These are phyloP conservation scores for Acleris literana DNA, from an alignment of 2,888 invertebrate species.

Conservation along the genomic window DNA sequence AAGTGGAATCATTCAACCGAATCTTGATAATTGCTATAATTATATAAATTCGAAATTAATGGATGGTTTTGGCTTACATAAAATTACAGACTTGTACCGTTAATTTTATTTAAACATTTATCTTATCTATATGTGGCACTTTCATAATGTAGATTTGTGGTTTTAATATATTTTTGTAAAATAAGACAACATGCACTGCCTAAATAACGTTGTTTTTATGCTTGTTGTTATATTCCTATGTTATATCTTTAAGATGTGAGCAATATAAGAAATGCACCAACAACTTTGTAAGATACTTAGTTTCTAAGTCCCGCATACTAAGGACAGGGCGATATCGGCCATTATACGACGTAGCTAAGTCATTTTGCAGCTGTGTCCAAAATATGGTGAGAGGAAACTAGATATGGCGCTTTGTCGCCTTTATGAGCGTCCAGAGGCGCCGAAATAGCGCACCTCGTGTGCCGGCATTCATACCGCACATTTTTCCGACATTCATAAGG, in stretches of 20 bases:
- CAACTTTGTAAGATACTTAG: conserved; percentile 15
- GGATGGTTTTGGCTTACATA: not conserved
- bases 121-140: not conserved
- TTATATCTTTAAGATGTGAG: not conserved
- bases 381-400: conserved; percentile 57
- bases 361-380: conserved; percentile 51
- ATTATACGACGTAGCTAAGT: conserved; percentile 29
- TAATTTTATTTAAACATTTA: not conserved
- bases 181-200: too few relatives aligned
- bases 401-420: conserved; percentile 58
- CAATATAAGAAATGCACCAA: conserved; percentile 12
- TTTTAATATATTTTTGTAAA: too few relatives aligned
- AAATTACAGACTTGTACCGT: conserved; percentile 2
- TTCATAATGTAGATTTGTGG: not conserved
- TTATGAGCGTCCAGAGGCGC: conserved; percentile 58
- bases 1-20: conserved; percentile 1
- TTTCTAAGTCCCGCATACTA: conserved; percentile 22
- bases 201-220: not conserved
- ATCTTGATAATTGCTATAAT: conserved; percentile 6
- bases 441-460: conserved; percentile 49
- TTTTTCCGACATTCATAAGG: conserved; percentile 44
- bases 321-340: conserved; percentile 20
- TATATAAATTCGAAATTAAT: conserved; percentile 1
- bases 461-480: conserved; percentile 50
- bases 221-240: not conserved